Percentiles rank a stretch among this genome's conserved stretches.
Evolutionary conservation across 1,140 invertebrate species (phyloP).

Genomic region (Plectrocnemia conspersa): DNA sequence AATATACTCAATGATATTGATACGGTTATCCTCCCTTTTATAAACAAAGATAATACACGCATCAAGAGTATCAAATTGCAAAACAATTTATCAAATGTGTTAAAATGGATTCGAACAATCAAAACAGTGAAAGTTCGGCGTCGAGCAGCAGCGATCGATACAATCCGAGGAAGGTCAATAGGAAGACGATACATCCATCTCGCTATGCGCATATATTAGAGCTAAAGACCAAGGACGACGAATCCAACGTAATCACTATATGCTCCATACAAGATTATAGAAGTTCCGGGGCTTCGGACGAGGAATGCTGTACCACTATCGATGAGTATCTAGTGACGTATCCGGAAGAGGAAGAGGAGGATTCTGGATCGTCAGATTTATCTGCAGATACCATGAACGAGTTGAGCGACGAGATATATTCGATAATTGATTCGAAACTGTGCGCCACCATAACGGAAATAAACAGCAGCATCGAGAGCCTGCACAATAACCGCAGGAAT

Average conservation of each 20-base stretch:
- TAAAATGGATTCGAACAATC: conserved; percentile 5
- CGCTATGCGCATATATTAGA: conserved; percentile 29
- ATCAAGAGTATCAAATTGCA: too few species aligned
- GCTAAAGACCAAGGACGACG: conserved; percentile 23
- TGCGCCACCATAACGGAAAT: conserved; percentile 21
- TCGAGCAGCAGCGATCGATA: conserved; percentile 18
- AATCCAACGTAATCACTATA: conserved; percentile 24
- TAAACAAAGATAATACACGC: too few species aligned
- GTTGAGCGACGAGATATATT: conserved; percentile 17
- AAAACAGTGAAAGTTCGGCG: conserved; percentile 25
- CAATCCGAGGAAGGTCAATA: conserved; percentile 6
- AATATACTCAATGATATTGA: too few species aligned
- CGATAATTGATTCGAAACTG: conserved; percentile 22
- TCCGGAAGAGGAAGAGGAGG: conserved; percentile 32
- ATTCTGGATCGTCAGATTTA: conserved; percentile 3
- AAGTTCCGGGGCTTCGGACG: conserved; percentile 24
- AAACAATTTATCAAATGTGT: background rate
- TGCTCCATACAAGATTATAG: conserved; percentile 32
- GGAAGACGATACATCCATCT: conserved; percentile 30
- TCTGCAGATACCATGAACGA: conserved; percentile 21
- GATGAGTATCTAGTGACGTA: conserved; percentile 31
- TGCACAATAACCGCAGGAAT: conserved; percentile 7
- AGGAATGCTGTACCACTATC: conserved; percentile 11
- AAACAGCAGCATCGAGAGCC: conserved; percentile 19
- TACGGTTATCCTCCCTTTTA: too few species aligned